A percentile compares a stretch with the other conserved stretches of the same genome.
Evolutionary conservation across 2,888 invertebrate genomes (phyloP).

Genomic region (Thalpophila matura): DNA sequence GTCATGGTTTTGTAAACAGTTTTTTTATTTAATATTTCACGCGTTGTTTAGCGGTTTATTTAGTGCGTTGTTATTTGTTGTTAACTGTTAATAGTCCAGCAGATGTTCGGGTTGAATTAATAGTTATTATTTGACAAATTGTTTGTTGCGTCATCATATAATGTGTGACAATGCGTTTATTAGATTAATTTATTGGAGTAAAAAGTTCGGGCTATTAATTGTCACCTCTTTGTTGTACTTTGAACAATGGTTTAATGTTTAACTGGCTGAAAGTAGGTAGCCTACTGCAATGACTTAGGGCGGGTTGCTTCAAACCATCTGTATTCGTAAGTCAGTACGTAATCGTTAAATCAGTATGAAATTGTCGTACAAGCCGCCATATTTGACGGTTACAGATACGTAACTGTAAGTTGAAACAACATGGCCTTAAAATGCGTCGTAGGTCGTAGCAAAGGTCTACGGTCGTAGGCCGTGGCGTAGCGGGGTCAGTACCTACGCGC

Average conservation of each 20-base stretch:
- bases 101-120: slow-evolving; percentile 73
- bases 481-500: neutral
- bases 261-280: neutral
- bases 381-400: too few species aligned
- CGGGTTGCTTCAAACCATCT: too few species aligned
- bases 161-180: slow-evolving; percentile 56
- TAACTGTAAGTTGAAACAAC: too few species aligned
- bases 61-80: slow-evolving; percentile 71
- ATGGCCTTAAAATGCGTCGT: too few species aligned
- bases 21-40: slow-evolving; percentile 80
- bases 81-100: slow-evolving; percentile 63
- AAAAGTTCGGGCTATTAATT: slow-evolving; percentile 54
- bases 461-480: slow-evolving; percentile 13
- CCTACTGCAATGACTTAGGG: neutral
- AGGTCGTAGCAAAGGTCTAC: slow-evolving; percentile 10
- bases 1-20: slow-evolving; percentile 85
- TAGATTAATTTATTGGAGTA: slow-evolving; percentile 64
- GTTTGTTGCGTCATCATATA: slow-evolving; percentile 59
- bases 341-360: too few species aligned
- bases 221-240: slow-evolving; percentile 25
- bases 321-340: too few species aligned
- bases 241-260: slow-evolving; percentile 22
- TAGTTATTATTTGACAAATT: slow-evolving; percentile 75
- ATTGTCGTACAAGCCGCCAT: too few species aligned
- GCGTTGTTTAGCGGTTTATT: slow-evolving; percentile 86